Base-by-base conservation (phyloP, 2,113 vertebrate genomes). In the Genyomyrus donnyi region DNA sequence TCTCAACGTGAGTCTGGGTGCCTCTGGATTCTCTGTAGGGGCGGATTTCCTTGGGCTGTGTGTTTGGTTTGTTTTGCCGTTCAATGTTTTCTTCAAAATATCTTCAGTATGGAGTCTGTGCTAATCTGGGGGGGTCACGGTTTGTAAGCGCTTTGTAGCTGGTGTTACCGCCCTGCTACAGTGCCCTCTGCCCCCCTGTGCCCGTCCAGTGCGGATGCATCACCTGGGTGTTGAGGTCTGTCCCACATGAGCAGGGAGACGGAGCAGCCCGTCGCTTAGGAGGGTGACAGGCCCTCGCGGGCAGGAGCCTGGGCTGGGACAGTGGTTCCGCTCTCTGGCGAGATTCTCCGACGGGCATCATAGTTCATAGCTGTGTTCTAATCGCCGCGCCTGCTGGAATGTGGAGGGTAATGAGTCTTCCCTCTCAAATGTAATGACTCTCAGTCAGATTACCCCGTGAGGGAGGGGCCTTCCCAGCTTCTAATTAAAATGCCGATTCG, bases 1-100 rank as follows among this genome's bases (percentile, higher is more conserved):
- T 91, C 95, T 99, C 92, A 99, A 99, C 86, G 98, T 97, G 95
- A 94, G 97, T 96, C 91, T 8, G 53, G 53, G 53, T 19, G 17
- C 52, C 52, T 62, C 58, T 9, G 21, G 58, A 27, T 62, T 62
- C 24, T 62, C 17, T 53, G 50, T 19, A 19, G 19, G 53, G 0
- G 19, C 1, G 5, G 53, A 56, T 58, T 58, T 58, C 58, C 58
- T 27, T 66, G 7, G 24, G 24, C 58, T 10, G 9, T 27, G 58
- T 66, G 58, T n/a, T 66, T 66, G 62, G 0, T 24, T 58, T 24
- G 5, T 24, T 62, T 62, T 62, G 58, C 7, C 24, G 9, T 66
- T 27, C 3, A 8, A n/a, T 9, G 45, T 85, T 48, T 85, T 46
- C 5, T 24, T 35, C 1, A 3, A 66, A 11, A 66, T 11, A 66